Base-by-base conservation (phyloP, 2,888 invertebrate genomes). In the Diarsia dahlii region DNA sequence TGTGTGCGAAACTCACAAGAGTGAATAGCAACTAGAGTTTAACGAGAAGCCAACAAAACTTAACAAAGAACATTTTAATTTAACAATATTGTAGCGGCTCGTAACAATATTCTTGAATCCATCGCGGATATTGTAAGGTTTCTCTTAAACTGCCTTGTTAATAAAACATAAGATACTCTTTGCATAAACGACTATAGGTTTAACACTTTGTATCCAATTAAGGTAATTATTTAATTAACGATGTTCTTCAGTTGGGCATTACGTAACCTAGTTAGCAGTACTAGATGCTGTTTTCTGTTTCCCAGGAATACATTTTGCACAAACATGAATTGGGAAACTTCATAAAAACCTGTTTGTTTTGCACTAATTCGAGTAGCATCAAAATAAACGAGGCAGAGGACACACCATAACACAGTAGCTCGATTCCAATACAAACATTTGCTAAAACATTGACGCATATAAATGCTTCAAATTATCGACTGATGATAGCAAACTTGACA, bases 131-230 rank as follows among this genome's bases (percentile, higher is more conserved):
- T 45, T n/a, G 69, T 82, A 83, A 71, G 82, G 82, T 74, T 83
- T 83, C 82, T 84, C 82, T 84, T 84, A 74, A 83, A 76, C 71
- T 63, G 63, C 56, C 65, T 69, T 60, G 80, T 69, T 71, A 67
- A 73, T 76, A 79, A 39, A 68, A 54, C 23, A 46, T 80, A 74
- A 60, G 71, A 84, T 76, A 56, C 54, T 65, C 39, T 70, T 74
- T 71, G 54, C 54, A 71, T 76, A 80, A 69, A 80, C 82, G 71
- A 45, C 54, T 73, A 68, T 72, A 72, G 18, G 66, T 81, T 81
- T 82, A 85, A 82, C 84, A 87, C 81, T 77, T 80, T 77, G 20
- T 64, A 87, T 87, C 87, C 87, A 84, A 87, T 87, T 87, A 87
- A 58, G 78, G 23, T 81, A 78, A 84, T 87, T 87, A 87, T 76